A percentile compares a stretch with the other conserved stretches of the same genome.
These are phyloP conservation scores for Pongo abelii DNA, from an alignment of 2,113 vertebrate species.

Conservation along the genomic window DNA sequence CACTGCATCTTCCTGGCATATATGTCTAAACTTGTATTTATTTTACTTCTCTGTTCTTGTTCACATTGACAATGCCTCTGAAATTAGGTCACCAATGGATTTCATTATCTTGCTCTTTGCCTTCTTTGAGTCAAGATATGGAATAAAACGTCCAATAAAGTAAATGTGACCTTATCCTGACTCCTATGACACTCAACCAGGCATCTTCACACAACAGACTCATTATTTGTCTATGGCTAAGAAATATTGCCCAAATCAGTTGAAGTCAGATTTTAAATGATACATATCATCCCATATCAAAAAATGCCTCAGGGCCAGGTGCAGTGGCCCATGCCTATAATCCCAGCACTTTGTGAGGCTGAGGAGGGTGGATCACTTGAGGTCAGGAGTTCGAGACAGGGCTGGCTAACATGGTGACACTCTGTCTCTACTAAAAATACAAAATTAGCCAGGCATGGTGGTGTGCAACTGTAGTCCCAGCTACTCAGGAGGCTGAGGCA, in stretches of 20 bases:
- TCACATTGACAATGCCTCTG: neutral
- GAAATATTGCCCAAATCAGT: neutral
- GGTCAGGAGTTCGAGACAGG: too few relatives aligned
- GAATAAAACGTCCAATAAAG: constrained; percentile 1
- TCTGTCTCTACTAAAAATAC: too few relatives aligned
- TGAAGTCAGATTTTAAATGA: constrained; percentile 23
- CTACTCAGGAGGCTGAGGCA: too few relatives aligned
- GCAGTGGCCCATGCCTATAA: too few relatives aligned
- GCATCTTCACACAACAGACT: neutral
- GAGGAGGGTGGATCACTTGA: too few relatives aligned
- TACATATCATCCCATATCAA: neutral
- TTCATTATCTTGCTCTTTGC: constrained; percentile 16
- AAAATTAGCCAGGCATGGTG: too few relatives aligned
- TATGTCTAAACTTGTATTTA: neutral
- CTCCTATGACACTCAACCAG: neutral
- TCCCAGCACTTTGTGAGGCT: too few relatives aligned
- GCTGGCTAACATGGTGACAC: too few relatives aligned
- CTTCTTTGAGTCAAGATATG: constrained; percentile 24
- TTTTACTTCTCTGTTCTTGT: constrained; percentile 35
- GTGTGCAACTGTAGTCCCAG: too few relatives aligned
- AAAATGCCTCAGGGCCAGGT: neutral
- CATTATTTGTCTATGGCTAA: neutral
- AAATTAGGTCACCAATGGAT: neutral
- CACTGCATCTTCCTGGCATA: neutral
- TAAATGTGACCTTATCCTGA: constrained; percentile 38